Conservation (phyloP, 2,113 vertebrate genomes). For the Puntigrus tetrazona region DNA sequence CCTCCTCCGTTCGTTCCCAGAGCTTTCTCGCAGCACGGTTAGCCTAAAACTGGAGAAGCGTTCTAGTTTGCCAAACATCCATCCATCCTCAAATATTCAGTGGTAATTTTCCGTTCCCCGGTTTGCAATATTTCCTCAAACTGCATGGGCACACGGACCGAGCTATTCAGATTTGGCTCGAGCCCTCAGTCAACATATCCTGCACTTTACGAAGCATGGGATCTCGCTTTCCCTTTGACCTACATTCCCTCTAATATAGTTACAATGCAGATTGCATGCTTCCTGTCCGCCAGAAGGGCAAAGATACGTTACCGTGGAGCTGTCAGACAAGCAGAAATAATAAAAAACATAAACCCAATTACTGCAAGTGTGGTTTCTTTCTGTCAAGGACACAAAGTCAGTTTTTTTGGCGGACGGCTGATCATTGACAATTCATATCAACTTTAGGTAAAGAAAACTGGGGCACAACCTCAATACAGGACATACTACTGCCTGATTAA, state of each 20-base stretch:
- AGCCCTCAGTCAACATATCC: constrained; percentile 20
- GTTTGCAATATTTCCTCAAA: constrained; percentile 21
- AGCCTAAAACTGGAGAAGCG: constrained; percentile 8
- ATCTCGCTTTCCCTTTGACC: constrained; percentile 9
- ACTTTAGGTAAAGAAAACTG: constrained; percentile 3
- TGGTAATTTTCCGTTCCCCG: not conserved
- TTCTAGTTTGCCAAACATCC: not conserved
- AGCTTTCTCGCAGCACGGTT: not conserved
- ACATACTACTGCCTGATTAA: not conserved
- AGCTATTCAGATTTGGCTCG: constrained; percentile 7
- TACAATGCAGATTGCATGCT: not conserved
- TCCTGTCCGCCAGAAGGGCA: not conserved
- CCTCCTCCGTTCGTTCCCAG: not conserved
- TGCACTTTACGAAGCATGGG: constrained; percentile 9
- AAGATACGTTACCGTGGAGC: not conserved
- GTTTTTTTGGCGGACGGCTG: not conserved
- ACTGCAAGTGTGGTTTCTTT: not conserved
- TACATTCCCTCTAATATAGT: constrained; percentile 6
- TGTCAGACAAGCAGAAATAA: not conserved
- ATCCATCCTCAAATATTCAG: constrained; percentile 11
- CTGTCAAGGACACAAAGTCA: not conserved
- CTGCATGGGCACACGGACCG: not conserved
- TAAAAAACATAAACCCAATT: not conserved
- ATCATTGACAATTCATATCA: constrained; percentile 51
- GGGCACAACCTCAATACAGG: not conserved